Conservation (phyloP, 2,113 vertebrate genomes). For the Sialia sialis region DNA sequence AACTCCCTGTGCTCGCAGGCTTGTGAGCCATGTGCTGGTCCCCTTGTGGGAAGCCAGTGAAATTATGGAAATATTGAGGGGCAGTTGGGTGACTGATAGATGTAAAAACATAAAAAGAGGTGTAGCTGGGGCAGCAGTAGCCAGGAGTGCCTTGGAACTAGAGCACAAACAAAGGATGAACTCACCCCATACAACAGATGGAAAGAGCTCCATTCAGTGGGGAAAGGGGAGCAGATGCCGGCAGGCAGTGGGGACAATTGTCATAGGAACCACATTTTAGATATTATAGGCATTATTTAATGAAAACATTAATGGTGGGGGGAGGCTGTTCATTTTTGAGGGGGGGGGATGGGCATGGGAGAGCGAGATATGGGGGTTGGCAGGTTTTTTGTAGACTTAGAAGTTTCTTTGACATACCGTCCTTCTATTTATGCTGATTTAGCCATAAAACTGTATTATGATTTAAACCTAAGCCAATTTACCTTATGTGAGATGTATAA, state of each 20-base stretch:
- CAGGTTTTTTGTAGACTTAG: neutral
- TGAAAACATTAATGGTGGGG: neutral
- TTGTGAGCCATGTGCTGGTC: accelerated
- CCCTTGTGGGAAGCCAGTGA: neutral
- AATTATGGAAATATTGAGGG: neutral
- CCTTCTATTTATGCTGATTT: neutral
- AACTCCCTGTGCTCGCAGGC: neutral
- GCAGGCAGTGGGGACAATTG: too few relatives aligned
- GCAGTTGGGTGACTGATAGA: neutral
- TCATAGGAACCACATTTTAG: neutral
- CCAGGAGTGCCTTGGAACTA: neutral
- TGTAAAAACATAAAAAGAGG: neutral
- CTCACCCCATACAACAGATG: accelerated
- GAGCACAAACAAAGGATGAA: neutral
- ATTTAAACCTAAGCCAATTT: neutral
- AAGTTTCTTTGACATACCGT: neutral
- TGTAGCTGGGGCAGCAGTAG: neutral
- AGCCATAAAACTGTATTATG: neutral
- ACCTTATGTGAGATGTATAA: neutral
- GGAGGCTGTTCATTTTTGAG: neutral
- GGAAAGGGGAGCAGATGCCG: neutral
- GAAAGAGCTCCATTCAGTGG: neutral
- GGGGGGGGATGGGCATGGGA: accelerated
- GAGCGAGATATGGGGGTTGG: neutral
- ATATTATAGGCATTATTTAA: neutral